Evolutionary conservation across 2,888 invertebrate genomes (phyloP).

Genomic region (Boloria euphrosyne): DNA sequence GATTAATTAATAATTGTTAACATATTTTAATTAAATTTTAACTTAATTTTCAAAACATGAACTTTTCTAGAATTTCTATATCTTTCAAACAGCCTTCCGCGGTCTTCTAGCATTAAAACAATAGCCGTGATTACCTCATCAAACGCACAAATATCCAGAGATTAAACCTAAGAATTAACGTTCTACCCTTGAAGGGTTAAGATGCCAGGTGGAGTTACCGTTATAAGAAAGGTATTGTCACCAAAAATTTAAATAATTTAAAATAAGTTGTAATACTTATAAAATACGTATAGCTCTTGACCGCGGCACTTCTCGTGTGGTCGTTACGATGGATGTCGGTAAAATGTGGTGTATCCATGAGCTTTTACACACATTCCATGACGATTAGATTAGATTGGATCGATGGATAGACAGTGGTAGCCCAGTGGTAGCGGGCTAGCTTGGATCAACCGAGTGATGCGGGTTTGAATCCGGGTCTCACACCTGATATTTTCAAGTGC

Average conservation of each 20-base stretch:
- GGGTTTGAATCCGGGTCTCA: no score
- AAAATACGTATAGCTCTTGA: background rate
- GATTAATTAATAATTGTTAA: no score
- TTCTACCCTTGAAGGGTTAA: constrained; percentile 40
- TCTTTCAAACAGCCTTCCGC: constrained; percentile 43
- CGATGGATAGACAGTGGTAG: no score
- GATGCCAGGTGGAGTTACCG: constrained; percentile 27
- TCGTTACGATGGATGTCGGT: no score
- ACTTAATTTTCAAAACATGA: background rate
- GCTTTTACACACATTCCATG: no score
- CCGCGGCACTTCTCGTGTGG: background rate
- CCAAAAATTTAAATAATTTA: background rate
- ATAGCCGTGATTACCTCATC: constrained; percentile 70
- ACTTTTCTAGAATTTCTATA: constrained; percentile 20
- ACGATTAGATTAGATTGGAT: no score
- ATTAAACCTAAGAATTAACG: constrained; percentile 67
- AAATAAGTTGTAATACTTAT: background rate
- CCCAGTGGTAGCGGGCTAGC: no score
- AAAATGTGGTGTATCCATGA: no score
- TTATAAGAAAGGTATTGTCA: constrained; percentile 14
- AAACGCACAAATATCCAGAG: constrained; percentile 62
- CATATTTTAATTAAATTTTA: background rate
- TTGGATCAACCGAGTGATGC: no score
- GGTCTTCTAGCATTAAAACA: constrained; percentile 61
- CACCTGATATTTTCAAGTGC: no score